Evolutionary conservation across 2,888 invertebrate genomes (phyloP), one percentile per base, ranked within the genome.

Genomic region (Odontocerum albicorne): DNA sequence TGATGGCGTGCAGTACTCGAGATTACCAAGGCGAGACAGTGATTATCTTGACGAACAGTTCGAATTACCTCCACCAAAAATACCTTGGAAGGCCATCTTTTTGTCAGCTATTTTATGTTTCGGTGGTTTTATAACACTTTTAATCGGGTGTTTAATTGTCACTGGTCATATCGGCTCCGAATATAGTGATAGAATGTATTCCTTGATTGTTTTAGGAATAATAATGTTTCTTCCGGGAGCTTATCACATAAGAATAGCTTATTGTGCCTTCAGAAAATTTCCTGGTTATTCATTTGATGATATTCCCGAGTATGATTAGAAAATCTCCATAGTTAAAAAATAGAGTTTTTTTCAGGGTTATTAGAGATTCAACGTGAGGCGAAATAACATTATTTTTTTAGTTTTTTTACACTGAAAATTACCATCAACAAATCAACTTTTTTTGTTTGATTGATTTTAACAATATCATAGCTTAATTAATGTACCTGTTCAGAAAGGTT

Each of bases 221-320:
- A 77, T 96, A 32, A 92, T 94, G 91, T 93, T 95, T 67, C 86
- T 95, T 62, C 95, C 95, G 0, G 95, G 94, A 33, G 88, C 90
- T 46, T 95, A 95, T 72, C 94, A 96, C 69, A 85, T 92, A 42
- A 83, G 92, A 64, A 90, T 95, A 67, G 91, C 93, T 22, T 87
- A 88, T 68, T 90, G 87, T 72, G 94, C 94, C 0, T 92, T 86
- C 70, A 85, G 87, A 64, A 85, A 90, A 66, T 87, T 88, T 66
- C 87, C 87, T 46, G 92, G 92, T 1, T 94, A 87, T 70, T 90
- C 90, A 40, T 93, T 87, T 70, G 86, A 89, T 65, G 93, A 94
- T 71, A 93, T 93, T 72, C 93, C 93, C 35, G 91, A 92, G 67
- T 90, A 90, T 75, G 90, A 92, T 65, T 76, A 68, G 51, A 33